Conservation (phyloP, 2,888 invertebrate species). For the Tinea semifulvella region DNA sequence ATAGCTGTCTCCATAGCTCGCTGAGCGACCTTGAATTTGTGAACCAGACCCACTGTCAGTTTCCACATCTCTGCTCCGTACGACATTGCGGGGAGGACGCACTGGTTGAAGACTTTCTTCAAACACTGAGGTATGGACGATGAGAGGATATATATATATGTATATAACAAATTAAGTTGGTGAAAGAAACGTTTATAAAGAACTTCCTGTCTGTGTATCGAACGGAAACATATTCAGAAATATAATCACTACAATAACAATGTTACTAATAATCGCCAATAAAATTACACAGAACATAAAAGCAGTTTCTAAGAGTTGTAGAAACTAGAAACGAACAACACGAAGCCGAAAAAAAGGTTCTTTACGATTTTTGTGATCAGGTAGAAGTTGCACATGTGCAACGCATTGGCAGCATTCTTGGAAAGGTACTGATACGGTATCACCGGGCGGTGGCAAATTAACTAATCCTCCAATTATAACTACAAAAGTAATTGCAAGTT, state of each 20-base stretch:
- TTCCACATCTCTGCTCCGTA: too few relatives aligned
- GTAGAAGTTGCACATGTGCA: constrained; percentile 12
- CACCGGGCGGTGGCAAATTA: too few relatives aligned
- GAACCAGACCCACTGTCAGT: too few relatives aligned
- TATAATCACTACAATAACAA: constrained; percentile 1
- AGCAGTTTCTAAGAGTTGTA: background rate
- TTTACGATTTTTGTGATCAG: constrained; percentile 1
- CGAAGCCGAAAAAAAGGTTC: background rate
- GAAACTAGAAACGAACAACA: background rate
- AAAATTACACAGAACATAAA: background rate
- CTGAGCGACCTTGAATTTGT: too few relatives aligned
- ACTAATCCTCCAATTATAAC: too few relatives aligned
- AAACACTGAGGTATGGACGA: too few relatives aligned
- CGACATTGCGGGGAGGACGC: too few relatives aligned
- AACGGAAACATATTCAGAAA: constrained; percentile 4
- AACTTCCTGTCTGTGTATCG: background rate
- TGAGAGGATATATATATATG: too few relatives aligned
- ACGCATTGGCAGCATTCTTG: background rate
- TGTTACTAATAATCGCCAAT: background rate
- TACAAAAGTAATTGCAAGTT: too few relatives aligned
- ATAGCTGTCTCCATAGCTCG: too few relatives aligned
- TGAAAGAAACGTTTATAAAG: background rate
- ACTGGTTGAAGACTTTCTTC: too few relatives aligned
- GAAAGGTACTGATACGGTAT: background rate
- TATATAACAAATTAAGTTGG: too few relatives aligned